Conservation (phyloP, 2,888 invertebrate genomes). For the Merodon equestris region DNA sequence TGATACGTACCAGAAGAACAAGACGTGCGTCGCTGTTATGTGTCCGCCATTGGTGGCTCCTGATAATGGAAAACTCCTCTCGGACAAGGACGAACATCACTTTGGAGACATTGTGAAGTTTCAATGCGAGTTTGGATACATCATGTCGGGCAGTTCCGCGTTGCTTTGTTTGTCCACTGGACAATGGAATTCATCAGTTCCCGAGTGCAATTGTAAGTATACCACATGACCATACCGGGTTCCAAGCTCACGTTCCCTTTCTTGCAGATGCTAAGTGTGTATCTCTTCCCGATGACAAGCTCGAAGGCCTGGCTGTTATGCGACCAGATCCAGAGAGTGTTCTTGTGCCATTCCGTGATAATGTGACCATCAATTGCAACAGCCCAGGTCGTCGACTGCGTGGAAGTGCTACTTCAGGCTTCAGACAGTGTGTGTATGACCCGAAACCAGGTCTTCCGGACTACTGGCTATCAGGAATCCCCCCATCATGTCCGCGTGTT, state of each 20-base stretch:
- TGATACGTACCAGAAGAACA: constrained; percentile 93
- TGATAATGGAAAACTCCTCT: constrained; percentile 90
- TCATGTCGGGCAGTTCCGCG: constrained; percentile 92
- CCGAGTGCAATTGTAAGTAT: constrained; percentile 93
- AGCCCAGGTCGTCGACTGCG: constrained; percentile 88
- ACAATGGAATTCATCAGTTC: constrained; percentile 95
- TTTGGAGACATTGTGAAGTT: constrained; percentile 94
- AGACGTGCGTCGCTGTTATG: constrained; percentile 96
- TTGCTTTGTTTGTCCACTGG: constrained; percentile 93
- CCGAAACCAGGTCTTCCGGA: constrained; percentile 93
- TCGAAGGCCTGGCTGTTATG: constrained; percentile 89
- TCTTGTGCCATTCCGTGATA: constrained; percentile 92
- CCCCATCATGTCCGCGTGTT: constrained; percentile 91
- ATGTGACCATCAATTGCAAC: constrained; percentile 91
- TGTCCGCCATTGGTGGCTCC: constrained; percentile 88
- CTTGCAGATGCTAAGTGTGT: constrained; percentile 91
- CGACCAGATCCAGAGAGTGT: constrained; percentile 90
- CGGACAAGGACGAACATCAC: constrained; percentile 90
- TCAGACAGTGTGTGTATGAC: constrained; percentile 97
- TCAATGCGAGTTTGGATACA: constrained; percentile 96
- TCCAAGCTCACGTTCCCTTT: not conserved
- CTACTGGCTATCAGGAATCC: constrained; percentile 93
- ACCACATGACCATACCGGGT: not conserved
- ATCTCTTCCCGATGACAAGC: constrained; percentile 92
- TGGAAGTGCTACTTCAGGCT: constrained; percentile 89